phyloP scores from a whole-genome alignment of 2,888 invertebrate species.

The Cheilosia grossa region DNA sequence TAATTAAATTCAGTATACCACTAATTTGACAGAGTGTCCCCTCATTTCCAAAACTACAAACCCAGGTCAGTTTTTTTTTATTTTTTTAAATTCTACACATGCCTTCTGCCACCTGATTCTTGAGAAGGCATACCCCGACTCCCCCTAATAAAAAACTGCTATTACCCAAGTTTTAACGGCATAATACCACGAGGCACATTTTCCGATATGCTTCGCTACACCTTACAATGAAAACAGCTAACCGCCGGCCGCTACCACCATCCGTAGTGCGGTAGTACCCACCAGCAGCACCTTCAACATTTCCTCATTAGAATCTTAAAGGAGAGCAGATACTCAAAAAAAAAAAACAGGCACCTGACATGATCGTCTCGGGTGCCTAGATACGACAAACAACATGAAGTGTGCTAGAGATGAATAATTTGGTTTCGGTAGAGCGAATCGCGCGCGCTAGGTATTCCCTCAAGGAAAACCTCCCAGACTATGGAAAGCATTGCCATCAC shows the following conservation, averaged over 20 bases:
- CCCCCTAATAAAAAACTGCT: neutral
- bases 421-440: conserved; percentile 66
- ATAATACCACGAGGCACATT: conserved; percentile 53
- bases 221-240: conserved; percentile 63
- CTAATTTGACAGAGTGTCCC: neutral
- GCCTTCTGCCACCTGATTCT: conserved; percentile 27
- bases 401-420: conserved; percentile 74
- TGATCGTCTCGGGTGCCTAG: conserved; percentile 64
- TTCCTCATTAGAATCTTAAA: conserved; percentile 65
- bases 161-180: conserved; percentile 35
- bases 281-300: conserved; percentile 35
- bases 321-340: neutral
- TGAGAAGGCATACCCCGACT: neutral
- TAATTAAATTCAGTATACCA: neutral
- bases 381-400: conserved; percentile 53
- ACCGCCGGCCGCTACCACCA: conserved; percentile 19
- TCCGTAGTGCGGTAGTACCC: too few relatives aligned
- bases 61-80: neutral
- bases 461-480: conserved; percentile 32
- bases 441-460: conserved; percentile 48
- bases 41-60: neutral
- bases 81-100: neutral
- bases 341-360: conserved; percentile 66
- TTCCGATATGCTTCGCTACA: conserved; percentile 65
- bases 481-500: conserved; percentile 27